Conservation (phyloP, 1,140 invertebrate species). For the Pseudomyrmex gracilis region DNA sequence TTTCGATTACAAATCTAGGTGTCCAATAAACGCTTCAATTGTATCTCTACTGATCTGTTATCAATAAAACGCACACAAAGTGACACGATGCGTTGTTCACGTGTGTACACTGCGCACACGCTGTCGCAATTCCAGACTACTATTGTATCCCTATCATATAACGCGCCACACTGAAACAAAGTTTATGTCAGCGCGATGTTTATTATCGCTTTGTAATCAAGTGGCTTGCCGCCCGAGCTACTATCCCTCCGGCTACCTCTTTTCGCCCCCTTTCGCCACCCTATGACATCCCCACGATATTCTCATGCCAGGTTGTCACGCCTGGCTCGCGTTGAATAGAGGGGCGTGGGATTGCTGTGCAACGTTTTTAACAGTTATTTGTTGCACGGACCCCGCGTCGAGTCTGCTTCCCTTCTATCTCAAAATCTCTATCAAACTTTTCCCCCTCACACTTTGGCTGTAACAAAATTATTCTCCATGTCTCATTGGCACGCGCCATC, state of each 20-base stretch:
- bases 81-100: constrained; percentile 14
- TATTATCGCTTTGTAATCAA: constrained; percentile 84
- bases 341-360: constrained; percentile 75
- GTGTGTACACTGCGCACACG: neutral
- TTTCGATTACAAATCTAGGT: constrained; percentile 40
- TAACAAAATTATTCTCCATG: constrained; percentile 20
- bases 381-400: constrained; percentile 76
- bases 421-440: constrained; percentile 18
- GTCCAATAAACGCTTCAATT: constrained; percentile 77
- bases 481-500: constrained; percentile 26
- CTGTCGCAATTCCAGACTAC: constrained; percentile 59
- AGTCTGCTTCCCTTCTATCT: constrained; percentile 46
- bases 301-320: constrained; percentile 81
- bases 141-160: constrained; percentile 54
- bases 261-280: constrained; percentile 35
- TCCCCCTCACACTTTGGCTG: neutral
- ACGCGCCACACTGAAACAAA: constrained; percentile 61
- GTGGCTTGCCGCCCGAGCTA: constrained; percentile 65
- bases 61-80: constrained; percentile 61
- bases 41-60: constrained; percentile 77
- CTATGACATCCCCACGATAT: constrained; percentile 66
- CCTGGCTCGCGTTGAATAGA: constrained; percentile 46
- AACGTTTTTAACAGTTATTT: constrained; percentile 85
- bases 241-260: constrained; percentile 60
- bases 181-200: constrained; percentile 84